A percentile compares a stretch with the other conserved stretches of the same genome.
Conservation (phyloP, 2,113 vertebrate genomes). For the Callipepla californica region DNA sequence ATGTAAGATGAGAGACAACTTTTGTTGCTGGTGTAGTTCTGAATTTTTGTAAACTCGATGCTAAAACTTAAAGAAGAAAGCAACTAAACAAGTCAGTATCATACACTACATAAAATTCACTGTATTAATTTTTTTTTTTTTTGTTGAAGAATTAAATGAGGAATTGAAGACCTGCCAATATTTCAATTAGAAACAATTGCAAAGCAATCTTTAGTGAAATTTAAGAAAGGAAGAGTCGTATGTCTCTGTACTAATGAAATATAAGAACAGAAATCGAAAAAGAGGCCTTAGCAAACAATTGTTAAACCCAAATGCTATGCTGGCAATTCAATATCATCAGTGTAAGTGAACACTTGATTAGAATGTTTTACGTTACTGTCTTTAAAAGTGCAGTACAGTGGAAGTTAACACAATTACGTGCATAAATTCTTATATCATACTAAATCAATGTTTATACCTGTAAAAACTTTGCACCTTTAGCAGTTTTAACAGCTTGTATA, state of each 20-base stretch:
- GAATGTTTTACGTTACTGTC: conserved; percentile 35
- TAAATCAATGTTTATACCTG: conserved; percentile 25
- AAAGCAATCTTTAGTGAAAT: background rate
- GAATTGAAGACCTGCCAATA: background rate
- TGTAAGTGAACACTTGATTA: conserved; percentile 42
- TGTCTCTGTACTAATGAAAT: background rate
- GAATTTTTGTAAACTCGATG: background rate
- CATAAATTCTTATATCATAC: conserved; percentile 40
- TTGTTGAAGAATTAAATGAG: background rate
- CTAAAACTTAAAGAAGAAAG: background rate
- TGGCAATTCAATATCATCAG: conserved; percentile 16
- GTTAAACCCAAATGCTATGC: conserved; percentile 10
- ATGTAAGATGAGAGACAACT: background rate
- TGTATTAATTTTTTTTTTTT: background rate
- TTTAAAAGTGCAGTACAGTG: conserved; percentile 42
- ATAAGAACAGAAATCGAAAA: conserved; percentile 16
- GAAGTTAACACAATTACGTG: background rate
- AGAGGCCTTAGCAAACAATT: conserved; percentile 13
- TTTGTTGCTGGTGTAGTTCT: background rate
- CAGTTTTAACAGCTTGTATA: background rate
- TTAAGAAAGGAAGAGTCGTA: background rate
- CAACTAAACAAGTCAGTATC: background rate
- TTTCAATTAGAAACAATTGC: background rate
- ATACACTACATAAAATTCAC: background rate
- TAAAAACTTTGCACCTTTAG: background rate